Evolutionary conservation across 2,113 vertebrate species (phyloP).

Genomic region (Pao palembangensis): DNA sequence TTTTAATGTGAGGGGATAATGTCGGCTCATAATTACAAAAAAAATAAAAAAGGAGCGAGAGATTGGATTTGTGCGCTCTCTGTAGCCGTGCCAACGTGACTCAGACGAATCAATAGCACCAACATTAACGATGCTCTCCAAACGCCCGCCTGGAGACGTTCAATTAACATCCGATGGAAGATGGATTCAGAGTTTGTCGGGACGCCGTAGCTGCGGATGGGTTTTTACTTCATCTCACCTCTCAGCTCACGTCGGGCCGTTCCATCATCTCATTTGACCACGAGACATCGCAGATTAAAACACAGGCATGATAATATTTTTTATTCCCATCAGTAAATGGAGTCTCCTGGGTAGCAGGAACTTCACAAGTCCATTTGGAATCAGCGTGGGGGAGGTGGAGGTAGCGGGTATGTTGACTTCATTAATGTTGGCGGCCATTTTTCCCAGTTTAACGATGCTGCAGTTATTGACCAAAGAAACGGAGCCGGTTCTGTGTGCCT

Average conservation of each 20-base stretch:
- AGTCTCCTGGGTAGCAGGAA: too few species aligned
- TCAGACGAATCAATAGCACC: slow-evolving; percentile 55
- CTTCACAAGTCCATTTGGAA: too few species aligned
- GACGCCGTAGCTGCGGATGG: slow-evolving; percentile 30
- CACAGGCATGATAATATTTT: slow-evolving; percentile 2
- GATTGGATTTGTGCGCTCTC: slow-evolving; percentile 51
- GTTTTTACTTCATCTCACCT: slow-evolving; percentile 21
- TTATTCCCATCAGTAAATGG: too few species aligned
- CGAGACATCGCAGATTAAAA: slow-evolving; percentile 26
- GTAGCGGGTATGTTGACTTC: not conserved
- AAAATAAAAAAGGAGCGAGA: slow-evolving; percentile 5
- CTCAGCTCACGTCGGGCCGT: slow-evolving; percentile 26
- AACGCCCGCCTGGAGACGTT: slow-evolving; percentile 52
- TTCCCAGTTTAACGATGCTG: not conserved
- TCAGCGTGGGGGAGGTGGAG: not conserved
- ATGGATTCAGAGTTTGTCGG: slow-evolving; percentile 43
- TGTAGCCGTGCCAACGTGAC: slow-evolving; percentile 33
- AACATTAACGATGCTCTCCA: slow-evolving; percentile 51
- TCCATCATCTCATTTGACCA: slow-evolving; percentile 31
- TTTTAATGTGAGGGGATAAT: slow-evolving; percentile 57
- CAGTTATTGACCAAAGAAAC: too few species aligned
- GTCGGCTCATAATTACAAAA: slow-evolving; percentile 52
- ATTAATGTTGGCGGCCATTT: not conserved
- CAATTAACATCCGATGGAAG: slow-evolving; percentile 49
- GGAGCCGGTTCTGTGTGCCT: too few species aligned